Base-by-base conservation (phyloP, 2,888 invertebrate species). In the Dinocampus coccinellae region DNA sequence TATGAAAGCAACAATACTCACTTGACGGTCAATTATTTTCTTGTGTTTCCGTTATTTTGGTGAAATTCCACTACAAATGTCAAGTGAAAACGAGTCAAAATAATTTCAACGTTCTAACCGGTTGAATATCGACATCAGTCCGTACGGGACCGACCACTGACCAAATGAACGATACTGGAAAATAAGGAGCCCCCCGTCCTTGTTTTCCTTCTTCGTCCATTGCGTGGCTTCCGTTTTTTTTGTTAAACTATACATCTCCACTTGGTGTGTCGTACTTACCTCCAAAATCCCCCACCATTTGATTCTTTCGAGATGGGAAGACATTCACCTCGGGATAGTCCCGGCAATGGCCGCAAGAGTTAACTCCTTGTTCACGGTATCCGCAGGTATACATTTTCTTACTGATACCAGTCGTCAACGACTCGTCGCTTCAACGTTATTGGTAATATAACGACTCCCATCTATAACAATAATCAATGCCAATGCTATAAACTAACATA, bases 321-420 rank as follows among this genome's bases (percentile, higher is more conserved):
- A 82, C 84, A 83, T 84, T 84, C 84, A 84, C 84, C 84, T 84
- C 83, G 75, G 65, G 34, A 58, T 26, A 58, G 58, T 29, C 58
- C 16, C 16, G 7, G 26, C 13, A 26, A 1, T 16, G 3, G 26
- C 24, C 20, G 11, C 13, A 33, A 29, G 33, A 58, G 58, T 16
- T 16, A 58, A 58, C 58, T 58, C 34, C 16, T 16, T 20, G 70
- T 66, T 75, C 72, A 68, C 70, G 47, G 36, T 66, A 47, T 72
- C 65, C 70, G 9, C 70, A 70, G 69, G 70, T 73, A 74, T 65
- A 61, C n/a, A 55, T 33, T 62, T 62, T 42, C 24, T 34, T 20
- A 52, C 52, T 33, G 16, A 60, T 13, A 16, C 66, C 6, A 63
- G 26, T 42, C 52, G 63, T 16, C 13, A 22, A n/a, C 66, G 13